A percentile compares a stretch with the other conserved stretches of the same genome.
Conservation (phyloP, 2,888 invertebrate genomes). For the Athrips mouffetella region DNA sequence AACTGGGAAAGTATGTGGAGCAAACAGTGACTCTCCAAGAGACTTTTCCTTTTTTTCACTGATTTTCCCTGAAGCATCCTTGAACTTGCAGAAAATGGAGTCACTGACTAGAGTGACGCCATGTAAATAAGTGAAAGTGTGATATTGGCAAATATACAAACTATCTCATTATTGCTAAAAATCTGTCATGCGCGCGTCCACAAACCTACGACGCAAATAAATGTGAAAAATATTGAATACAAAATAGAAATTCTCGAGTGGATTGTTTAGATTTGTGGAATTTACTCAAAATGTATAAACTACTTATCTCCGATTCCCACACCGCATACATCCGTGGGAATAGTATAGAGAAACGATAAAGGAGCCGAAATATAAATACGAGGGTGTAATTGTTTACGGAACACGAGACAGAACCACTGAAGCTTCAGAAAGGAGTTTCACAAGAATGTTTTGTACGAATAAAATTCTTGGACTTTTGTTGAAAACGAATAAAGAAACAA, state of each 20-base stretch:
- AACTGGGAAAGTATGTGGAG: no score
- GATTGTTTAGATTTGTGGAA: slow-evolving; percentile 2
- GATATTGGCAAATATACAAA: no score
- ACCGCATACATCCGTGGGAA: slow-evolving; percentile 13
- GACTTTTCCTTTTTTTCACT: no score
- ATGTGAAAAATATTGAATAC: neutral
- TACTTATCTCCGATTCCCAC: slow-evolving; percentile 10
- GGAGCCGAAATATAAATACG: slow-evolving; percentile 13
- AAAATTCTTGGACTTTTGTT: no score
- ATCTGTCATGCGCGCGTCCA: neutral
- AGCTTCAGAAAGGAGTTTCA: neutral
- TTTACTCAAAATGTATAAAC: neutral
- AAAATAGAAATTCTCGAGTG: neutral
- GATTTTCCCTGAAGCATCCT: no score
- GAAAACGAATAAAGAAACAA: no score
- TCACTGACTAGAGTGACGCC: no score
- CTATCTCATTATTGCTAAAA: no score
- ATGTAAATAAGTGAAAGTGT: no score
- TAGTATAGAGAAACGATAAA: slow-evolving; percentile 10
- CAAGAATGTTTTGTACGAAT: neutral
- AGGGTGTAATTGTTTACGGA: slow-evolving; percentile 17
- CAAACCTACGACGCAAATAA: neutral
- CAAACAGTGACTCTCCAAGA: no score
- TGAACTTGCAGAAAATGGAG: no score
- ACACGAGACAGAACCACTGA: slow-evolving; percentile 1